phyloP scores from a whole-genome alignment of 2,797 vertebrate species.

The Lepilemur septentrionalis region DNA sequence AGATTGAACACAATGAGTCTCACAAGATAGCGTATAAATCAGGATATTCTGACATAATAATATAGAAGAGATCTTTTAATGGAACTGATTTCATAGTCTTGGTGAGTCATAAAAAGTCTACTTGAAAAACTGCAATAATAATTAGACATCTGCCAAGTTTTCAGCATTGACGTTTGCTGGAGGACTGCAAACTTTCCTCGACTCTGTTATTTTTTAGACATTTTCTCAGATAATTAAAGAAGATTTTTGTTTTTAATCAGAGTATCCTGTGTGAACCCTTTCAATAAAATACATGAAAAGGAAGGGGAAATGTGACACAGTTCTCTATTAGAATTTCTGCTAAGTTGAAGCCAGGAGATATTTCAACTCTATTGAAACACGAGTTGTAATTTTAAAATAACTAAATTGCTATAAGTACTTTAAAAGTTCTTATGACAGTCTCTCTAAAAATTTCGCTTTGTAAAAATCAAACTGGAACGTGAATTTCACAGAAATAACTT shows the following conservation, averaged over 20 bases:
- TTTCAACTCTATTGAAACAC: background rate
- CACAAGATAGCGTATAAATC: slow-evolving; percentile 72
- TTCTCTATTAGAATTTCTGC: background rate
- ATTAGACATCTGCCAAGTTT: slow-evolving; percentile 73
- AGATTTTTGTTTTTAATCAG: background rate
- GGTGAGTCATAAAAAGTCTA: slow-evolving; percentile 67
- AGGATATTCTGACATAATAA: slow-evolving; percentile 68
- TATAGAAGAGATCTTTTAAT: slow-evolving; percentile 65
- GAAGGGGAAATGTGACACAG: background rate
- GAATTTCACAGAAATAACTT: slow-evolving; percentile 20
- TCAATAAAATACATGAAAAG: background rate
- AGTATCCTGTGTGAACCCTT: background rate
- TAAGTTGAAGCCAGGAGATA: background rate
- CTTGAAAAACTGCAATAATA: slow-evolving; percentile 73
- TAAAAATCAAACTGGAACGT: slow-evolving; percentile 14
- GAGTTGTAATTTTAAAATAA: slow-evolving; percentile 19
- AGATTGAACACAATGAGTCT: slow-evolving; percentile 64
- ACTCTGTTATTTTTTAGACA: background rate
- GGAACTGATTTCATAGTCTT: slow-evolving; percentile 66
- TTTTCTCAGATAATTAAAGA: slow-evolving; percentile 24
- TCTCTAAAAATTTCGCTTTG: slow-evolving; percentile 34
- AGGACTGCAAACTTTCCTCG: slow-evolving; percentile 50
- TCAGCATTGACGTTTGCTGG: slow-evolving; percentile 49
- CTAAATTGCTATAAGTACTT: background rate
- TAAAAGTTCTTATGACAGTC: background rate